Percentiles rank a stretch among this genome's conserved stretches.
These are phyloP conservation scores for Pseudopipra pipra DNA, from an alignment of 2,113 vertebrate species.

Conservation along the genomic window DNA sequence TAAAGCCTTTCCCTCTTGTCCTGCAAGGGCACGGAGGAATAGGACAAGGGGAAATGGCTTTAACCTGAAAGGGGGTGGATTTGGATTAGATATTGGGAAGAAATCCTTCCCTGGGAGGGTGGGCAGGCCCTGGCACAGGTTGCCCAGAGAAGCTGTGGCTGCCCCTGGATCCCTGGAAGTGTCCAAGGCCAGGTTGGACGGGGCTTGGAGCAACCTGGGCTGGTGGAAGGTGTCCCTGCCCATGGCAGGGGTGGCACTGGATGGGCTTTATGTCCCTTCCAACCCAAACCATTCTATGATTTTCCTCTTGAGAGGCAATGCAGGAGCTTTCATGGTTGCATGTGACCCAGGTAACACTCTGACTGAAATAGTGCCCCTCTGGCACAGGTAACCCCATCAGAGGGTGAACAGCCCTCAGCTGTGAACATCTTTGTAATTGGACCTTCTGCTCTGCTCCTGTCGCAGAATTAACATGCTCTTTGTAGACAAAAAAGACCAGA, in stretches of 20 bases:
- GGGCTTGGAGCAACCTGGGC: not conserved
- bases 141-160: not conserved
- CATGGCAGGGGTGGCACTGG: not conserved
- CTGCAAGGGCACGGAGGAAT: not conserved
- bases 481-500: not conserved
- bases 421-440: not conserved
- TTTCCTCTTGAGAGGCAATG: not conserved
- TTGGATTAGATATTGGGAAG: not conserved
- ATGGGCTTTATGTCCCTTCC: not conserved
- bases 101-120: not conserved
- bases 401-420: not conserved
- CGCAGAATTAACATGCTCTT: not conserved
- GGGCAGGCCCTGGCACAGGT: not conserved
- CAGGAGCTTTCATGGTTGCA: not conserved
- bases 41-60: not conserved
- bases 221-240: not conserved
- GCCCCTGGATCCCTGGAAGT: not conserved
- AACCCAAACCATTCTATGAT: not conserved
- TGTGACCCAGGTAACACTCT: not conserved
- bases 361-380: not conserved
- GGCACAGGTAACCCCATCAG: not conserved
- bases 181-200: not conserved
- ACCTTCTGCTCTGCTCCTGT: not conserved
- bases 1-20: not conserved
- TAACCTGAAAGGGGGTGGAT: not conserved